A percentile compares a stretch with the other conserved stretches of the same genome.
Evolutionary conservation across 1,140 invertebrate genomes (phyloP).

Genomic region (Lordiphosa mommai): DNA sequence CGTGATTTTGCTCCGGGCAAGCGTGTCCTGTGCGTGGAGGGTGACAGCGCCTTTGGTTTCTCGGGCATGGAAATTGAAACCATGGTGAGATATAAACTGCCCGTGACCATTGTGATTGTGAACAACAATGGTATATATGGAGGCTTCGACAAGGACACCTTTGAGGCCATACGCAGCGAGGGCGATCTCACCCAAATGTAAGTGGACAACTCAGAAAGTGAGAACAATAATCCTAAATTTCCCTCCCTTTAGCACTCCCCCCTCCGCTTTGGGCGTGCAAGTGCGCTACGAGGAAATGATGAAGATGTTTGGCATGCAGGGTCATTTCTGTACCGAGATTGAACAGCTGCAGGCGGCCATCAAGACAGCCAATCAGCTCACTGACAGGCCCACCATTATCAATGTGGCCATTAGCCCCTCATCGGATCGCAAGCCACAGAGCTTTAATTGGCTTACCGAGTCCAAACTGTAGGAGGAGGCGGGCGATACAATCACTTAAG

Average conservation of each 20-base stretch:
- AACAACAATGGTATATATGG: constrained; percentile 98
- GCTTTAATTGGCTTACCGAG: constrained; percentile 94
- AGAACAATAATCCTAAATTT: neutral
- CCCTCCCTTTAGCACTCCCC: constrained; percentile 86
- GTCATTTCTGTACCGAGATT: constrained; percentile 89
- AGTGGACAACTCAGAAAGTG: constrained; percentile 36
- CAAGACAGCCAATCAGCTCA: constrained; percentile 84
- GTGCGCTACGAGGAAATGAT: constrained; percentile 95
- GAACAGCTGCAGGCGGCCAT: constrained; percentile 88
- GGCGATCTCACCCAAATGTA: constrained; percentile 85
- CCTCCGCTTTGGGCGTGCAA: constrained; percentile 87
- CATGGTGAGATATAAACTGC: constrained; percentile 95
- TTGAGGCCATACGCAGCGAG: constrained; percentile 84
- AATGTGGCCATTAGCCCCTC: constrained; percentile 94
- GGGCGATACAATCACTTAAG: constrained; percentile 27
- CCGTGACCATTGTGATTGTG: constrained; percentile 93
- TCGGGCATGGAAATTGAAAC: constrained; percentile 99
- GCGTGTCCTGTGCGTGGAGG: constrained; percentile 92
- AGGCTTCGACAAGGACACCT: constrained; percentile 89
- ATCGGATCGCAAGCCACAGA: constrained; percentile 94
- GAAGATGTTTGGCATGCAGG: constrained; percentile 89
- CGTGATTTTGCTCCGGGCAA: constrained; percentile 89
- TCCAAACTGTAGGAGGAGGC: constrained; percentile 86
- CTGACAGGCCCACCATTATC: constrained; percentile 90
- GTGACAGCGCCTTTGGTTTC: constrained; percentile 98